Percentiles rank a stretch among this genome's conserved stretches.
phyloP scores from a whole-genome alignment of 2,888 invertebrate species.

The Stramonita haemastoma region DNA sequence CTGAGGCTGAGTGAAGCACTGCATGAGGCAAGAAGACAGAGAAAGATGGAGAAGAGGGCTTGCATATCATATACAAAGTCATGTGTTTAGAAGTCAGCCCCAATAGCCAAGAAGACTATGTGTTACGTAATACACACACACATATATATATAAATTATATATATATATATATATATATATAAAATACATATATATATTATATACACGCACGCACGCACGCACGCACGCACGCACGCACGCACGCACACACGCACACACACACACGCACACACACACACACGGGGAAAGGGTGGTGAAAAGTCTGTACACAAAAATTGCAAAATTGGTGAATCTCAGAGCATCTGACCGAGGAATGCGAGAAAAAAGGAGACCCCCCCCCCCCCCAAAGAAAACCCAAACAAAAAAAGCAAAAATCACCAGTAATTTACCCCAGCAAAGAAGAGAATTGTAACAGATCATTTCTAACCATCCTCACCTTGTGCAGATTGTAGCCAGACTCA shows the following conservation, averaged over 20 bases:
- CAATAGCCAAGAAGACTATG: no score
- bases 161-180: slow-evolving; percentile 11
- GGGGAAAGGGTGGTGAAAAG: not conserved
- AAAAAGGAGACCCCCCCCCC: no score
- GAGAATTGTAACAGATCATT: not conserved
- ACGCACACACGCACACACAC: not conserved
- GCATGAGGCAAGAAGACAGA: no score
- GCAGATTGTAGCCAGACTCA: slow-evolving; percentile 98
- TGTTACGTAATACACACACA: no score
- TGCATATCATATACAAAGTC: no score
- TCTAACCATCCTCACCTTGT: slow-evolving; percentile 84
- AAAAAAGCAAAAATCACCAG: no score
- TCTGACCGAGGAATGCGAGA: no score
- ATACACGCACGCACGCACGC: not conserved
- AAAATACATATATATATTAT: not conserved
- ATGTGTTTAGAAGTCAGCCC: no score
- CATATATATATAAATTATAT: not conserved
- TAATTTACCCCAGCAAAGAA: not conserved
- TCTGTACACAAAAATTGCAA: not conserved
- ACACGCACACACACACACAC: not conserved
- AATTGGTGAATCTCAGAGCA: no score
- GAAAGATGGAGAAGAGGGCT: no score
- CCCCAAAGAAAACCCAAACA: no score
- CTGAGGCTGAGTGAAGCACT: no score
- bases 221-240: not conserved